Percentiles rank a stretch among this genome's conserved stretches.
These are phyloP conservation scores for Nylanderia fulva DNA, from an alignment of 1,140 invertebrate genomes.

Conservation along the genomic window DNA sequence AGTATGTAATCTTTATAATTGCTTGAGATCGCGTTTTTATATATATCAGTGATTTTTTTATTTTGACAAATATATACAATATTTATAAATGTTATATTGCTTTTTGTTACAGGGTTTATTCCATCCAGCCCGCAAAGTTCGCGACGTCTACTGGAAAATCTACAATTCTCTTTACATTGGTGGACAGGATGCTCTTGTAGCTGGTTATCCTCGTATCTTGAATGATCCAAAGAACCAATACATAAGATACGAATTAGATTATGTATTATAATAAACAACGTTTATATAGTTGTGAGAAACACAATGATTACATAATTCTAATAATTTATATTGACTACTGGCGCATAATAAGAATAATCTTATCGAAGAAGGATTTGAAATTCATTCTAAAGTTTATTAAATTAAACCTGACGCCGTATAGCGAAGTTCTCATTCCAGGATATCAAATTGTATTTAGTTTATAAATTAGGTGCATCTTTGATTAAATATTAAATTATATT, in stretches of 20 bases:
- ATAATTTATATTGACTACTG: not conserved
- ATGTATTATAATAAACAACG: conserved; percentile 90
- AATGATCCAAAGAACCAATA: conserved; percentile 99
- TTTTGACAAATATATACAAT: conserved; percentile 12
- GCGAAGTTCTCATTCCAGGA: not conserved
- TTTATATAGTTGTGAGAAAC: not conserved
- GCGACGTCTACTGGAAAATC: conserved; percentile 99
- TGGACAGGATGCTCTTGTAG: conserved; percentile 99
- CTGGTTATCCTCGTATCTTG: conserved; percentile 97
- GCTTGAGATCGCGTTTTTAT: not conserved
- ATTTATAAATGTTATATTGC: conserved; percentile 33
- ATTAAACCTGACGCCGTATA: not conserved
- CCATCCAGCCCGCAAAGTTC: conserved; percentile 99
- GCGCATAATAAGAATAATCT: not conserved
- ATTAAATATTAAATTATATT: not conserved
- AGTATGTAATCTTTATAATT: conserved; percentile 85
- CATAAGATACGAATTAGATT: conserved; percentile 98
- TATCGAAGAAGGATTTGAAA: not conserved
- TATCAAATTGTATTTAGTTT: not conserved
- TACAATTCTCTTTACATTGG: conserved; percentile 99
- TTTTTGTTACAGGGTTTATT: conserved; percentile 93
- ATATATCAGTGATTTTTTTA: not conserved
- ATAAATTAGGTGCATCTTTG: not conserved
- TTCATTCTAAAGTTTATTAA: not conserved
- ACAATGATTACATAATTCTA: not conserved